Evolutionary conservation across 2,888 invertebrate species (phyloP), one percentile per base, ranked within the genome.

Genomic region (Danaus chrysippus): DNA sequence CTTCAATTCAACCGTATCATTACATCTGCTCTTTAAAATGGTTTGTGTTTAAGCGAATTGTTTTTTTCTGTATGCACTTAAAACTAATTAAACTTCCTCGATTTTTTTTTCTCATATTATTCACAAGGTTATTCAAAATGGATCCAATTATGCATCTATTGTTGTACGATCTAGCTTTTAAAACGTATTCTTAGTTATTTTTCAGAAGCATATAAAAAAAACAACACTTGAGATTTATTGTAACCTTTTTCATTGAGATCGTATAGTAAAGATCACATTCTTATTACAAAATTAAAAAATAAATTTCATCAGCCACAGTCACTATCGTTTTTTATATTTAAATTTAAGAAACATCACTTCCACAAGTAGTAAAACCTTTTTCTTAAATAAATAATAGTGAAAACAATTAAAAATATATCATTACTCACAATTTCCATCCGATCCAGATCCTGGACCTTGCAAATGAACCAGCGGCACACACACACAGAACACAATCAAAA

Each of bases 401-500:
- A 9, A 42, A 15, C 15, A 42, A 6, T n/a, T 19, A 12, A 13
- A 13, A n/a, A 42, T 55, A 19, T 1, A 2, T 23, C 23, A 41
- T 42, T 53, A 84, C 87, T 87, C 69, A 87, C 87, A 72, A 68
- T 85, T 87, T 62, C 87, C 87, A 75, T 84, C 73, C 8, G 69
- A 73, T 55, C 86, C 86, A 0, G 87, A 87, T 56, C 87, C 87
- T 12, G 66, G 19, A n/a, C 66, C 82, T 81, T 85, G 84, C 62
- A 77, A 68, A n/a, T 76, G 64, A 58, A 78, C 85, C 64, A 71
- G 66, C 67, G 41, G 44, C 17, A 64, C 78, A 75, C 52, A 83
- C 59, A 72, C 71, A 79, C 67, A 73, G 61, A 84, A 71, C 66
- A 83, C 71, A 42, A 81, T 60, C 43, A 81, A 68, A 68, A 80